Percentiles rank a stretch among this genome's conserved stretches.
phyloP scores from a whole-genome alignment of 2,888 invertebrate species.

The Protonemura montana region DNA sequence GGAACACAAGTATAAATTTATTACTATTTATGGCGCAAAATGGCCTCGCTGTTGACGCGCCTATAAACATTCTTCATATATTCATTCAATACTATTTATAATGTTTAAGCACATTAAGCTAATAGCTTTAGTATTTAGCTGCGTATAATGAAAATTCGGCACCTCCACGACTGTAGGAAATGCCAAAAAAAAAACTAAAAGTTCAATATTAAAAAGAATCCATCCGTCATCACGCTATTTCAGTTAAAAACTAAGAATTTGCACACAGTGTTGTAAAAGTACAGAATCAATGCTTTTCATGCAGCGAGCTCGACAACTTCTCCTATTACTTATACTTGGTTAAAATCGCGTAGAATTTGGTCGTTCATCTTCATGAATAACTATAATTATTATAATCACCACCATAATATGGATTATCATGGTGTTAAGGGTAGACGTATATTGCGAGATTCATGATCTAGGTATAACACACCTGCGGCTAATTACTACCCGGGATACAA shows the following conservation, averaged over 20 bases:
- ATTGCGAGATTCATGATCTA: constrained; percentile 2
- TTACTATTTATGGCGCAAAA: too few relatives aligned
- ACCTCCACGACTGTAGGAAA: background rate
- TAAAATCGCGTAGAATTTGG: constrained; percentile 10
- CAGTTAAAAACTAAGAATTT: too few relatives aligned
- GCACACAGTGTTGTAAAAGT: background rate
- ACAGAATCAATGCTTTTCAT: background rate
- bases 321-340: background rate
- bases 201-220: too few relatives aligned
- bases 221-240: background rate
- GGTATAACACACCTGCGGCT: constrained; percentile 25
- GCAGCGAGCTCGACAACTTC: background rate
- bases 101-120: too few relatives aligned
- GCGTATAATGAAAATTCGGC: too few relatives aligned
- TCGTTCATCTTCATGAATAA: constrained; percentile 20
- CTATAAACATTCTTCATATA: too few relatives aligned
- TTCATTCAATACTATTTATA: too few relatives aligned
- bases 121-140: too few relatives aligned
- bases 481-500: background rate
- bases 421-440: constrained; percentile 7
- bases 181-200: background rate
- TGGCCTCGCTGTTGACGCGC: too few relatives aligned
- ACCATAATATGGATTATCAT: constrained; percentile 29
- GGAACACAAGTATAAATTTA: too few relatives aligned
- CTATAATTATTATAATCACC: constrained; percentile 25